Evolutionary conservation across 2,888 invertebrate species (phyloP).

Genomic region (Sisyra terminalis): DNA sequence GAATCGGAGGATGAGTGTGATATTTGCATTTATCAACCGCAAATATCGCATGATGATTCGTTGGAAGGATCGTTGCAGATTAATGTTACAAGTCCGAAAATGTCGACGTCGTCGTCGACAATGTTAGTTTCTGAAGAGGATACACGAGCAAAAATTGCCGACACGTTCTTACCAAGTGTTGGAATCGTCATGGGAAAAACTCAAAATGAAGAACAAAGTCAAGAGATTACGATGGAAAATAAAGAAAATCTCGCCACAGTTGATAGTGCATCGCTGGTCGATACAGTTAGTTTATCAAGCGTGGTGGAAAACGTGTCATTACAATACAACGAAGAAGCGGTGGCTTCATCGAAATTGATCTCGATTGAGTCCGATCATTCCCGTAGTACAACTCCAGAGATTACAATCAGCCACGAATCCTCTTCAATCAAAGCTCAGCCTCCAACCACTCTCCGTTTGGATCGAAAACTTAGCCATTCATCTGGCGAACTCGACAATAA

Average conservation of each 20-base stretch:
- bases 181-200: conserved; percentile 40
- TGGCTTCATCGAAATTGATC: not conserved
- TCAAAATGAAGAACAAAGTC: conserved; percentile 13
- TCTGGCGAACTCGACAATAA: conserved; percentile 43
- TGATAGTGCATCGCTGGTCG: conserved; percentile 21
- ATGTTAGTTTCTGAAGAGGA: conserved; percentile 11
- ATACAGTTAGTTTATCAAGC: conserved; percentile 24
- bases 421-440: conserved; percentile 29
- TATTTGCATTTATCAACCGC: conserved; percentile 31
- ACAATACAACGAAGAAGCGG: conserved; percentile 15
- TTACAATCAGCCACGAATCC: conserved; percentile 29
- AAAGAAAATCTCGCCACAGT: conserved; percentile 26
- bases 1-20: conserved; percentile 48
- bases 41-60: not conserved
- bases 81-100: conserved; percentile 5
- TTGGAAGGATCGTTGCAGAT: not conserved
- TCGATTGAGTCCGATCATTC: conserved; percentile 1
- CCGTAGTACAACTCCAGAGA: conserved; percentile 42
- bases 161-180: conserved; percentile 43
- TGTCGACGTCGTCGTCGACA: conserved; percentile 8
- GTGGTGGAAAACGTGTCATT: conserved; percentile 25
- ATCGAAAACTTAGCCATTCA: conserved; percentile 51
- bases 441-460: conserved; percentile 35
- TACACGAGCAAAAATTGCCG: conserved; percentile 20
- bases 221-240: conserved; percentile 23